Evolutionary conservation across 35 echinoderm and acorn worm genomes (phyloP), one percentile per base, ranked within the genome.

Genomic region (Patiria miniata): DNA sequence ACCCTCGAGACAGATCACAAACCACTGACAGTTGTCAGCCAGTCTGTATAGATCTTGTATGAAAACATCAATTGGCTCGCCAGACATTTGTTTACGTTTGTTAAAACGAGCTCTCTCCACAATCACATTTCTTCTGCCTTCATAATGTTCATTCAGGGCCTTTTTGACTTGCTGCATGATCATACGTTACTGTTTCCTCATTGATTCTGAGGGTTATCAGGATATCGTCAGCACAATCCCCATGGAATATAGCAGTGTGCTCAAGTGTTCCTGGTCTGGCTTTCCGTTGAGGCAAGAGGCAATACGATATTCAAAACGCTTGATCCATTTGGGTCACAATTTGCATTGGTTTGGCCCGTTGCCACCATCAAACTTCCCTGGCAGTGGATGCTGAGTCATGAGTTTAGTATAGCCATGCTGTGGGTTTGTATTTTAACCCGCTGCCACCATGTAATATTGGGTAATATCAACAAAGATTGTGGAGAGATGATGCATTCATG

Each of bases 321-420:
- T 28, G 23, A 88, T 56, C 86, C 73, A 88, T 80, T 88, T 88
- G 2, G 78, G 73, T 77, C 86, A 88, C n/a, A 86, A 40, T 77
- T 86, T 61, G 2, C 57, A 23, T 47, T 86, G 61, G n/a, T 42
- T 42, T 21, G 84, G 84, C 37, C 84, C 84, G 12, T 60, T 86
- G 21, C 57, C 61, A 19, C 84, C 84, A 0, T 60, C 39, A 77
- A 86, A 86, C 10, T 77, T 77, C 12, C 32, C 29, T 47, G 84
- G 84, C 34, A 86, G 37, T 15, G 83, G 83, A 4, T 68, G 57
- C 18, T 68, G 53, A 38, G 55, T 52, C 36, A 5, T 85, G 54
- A 55, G 40, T 26, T 39, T 15, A 14, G 81, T 21, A 19, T 59
- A 26, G 38, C 18, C 39, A 80, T 29, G 44, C 29, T 83, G 81